Conservation (phyloP, 2,888 invertebrate species). For the Tipula vernalis region DNA sequence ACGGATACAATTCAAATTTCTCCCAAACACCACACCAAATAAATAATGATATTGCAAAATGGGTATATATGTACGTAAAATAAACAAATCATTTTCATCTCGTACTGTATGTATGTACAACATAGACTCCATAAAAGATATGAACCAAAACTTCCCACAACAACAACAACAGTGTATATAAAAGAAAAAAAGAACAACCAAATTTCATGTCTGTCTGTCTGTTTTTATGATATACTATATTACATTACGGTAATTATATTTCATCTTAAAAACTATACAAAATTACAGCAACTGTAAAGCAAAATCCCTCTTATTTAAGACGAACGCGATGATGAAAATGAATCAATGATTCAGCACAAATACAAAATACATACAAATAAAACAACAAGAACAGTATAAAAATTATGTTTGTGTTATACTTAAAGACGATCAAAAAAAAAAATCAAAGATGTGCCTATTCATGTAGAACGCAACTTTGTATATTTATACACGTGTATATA, state of each 20-base stretch:
- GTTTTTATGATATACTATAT: neutral
- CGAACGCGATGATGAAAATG: neutral
- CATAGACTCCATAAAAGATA: neutral
- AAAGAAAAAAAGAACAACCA: neutral
- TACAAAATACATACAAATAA: neutral
- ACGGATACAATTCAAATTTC: neutral
- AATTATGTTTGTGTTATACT: neutral
- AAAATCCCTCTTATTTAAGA: neutral
- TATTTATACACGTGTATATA: neutral
- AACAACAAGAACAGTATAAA: neutral
- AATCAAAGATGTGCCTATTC: neutral
- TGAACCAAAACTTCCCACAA: neutral
- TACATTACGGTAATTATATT: neutral
- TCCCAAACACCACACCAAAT: neutral
- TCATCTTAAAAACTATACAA: neutral
- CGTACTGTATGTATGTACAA: neutral
- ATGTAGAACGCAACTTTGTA: neutral
- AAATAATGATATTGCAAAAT: neutral
- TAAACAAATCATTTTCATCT: neutral
- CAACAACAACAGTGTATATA: neutral
- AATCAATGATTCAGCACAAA: neutral
- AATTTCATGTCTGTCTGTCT: neutral
- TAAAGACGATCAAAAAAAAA: neutral
- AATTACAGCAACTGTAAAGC: neutral
- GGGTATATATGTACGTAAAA: neutral